Conservation (phyloP, 2,797 vertebrate species). For the Dromococcyx pavoninus region DNA sequence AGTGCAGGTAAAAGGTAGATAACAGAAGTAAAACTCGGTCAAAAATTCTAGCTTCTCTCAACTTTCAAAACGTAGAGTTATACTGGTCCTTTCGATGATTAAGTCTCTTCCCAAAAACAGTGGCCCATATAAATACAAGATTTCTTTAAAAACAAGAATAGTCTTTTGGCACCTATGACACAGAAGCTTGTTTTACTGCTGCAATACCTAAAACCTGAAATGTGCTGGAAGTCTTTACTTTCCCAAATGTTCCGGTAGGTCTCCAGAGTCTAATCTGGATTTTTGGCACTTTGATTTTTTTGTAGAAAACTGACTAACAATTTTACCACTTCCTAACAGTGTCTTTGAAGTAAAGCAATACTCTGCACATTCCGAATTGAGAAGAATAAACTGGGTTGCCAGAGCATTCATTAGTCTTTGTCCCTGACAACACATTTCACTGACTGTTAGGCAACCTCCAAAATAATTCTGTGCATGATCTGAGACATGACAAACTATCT, state of each 20-base stretch:
- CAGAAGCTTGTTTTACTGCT: neutral
- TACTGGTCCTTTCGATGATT: neutral
- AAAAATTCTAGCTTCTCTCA: neutral
- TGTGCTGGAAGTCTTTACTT: neutral
- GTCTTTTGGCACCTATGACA: neutral
- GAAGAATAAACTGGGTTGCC: conserved; percentile 2
- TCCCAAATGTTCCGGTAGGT: neutral
- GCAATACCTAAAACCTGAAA: neutral
- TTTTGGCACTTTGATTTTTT: neutral
- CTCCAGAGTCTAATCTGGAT: neutral
- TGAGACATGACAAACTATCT: conserved; percentile 30
- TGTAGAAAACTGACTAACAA: neutral
- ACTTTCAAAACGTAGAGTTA: neutral
- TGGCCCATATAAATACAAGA: neutral
- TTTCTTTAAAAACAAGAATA: neutral
- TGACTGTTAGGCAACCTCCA: conserved; percentile 14
- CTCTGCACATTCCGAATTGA: neutral
- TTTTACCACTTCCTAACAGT: neutral
- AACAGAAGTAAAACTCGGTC: neutral
- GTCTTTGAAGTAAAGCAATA: neutral
- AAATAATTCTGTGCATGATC: conserved; percentile 37
- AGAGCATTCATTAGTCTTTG: conserved; percentile 42
- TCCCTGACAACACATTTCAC: neutral
- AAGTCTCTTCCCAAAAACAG: neutral
- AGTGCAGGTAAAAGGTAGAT: neutral